Evolutionary conservation across 1,140 invertebrate genomes (phyloP).

Genomic region (Hermetia illucens): DNA sequence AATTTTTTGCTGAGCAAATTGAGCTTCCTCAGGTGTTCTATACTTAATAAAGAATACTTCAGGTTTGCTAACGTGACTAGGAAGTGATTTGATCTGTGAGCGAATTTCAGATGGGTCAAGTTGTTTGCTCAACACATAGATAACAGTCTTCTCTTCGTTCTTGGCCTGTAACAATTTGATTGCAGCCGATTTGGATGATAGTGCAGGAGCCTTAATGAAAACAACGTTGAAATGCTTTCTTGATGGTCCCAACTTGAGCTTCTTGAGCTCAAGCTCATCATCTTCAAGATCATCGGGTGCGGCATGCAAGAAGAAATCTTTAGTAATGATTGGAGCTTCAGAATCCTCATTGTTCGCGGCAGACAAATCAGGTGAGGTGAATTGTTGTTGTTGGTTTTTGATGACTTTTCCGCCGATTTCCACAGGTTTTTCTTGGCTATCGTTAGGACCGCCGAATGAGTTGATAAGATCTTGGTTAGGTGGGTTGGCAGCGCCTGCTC

Average conservation of each 20-base stretch:
- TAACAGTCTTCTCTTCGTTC: constrained; percentile 72
- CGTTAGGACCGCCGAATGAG: no score
- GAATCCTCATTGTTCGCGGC: no score
- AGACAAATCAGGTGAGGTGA: no score
- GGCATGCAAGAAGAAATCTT: constrained; percentile 27
- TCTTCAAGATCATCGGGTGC: constrained; percentile 28
- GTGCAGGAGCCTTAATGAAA: constrained; percentile 68
- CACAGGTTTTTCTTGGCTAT: no score
- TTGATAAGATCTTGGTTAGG: no score
- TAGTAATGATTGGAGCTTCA: constrained; percentile 27
- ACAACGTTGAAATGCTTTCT: constrained; percentile 50
- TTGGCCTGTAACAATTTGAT: constrained; percentile 45
- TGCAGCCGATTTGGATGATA: constrained; percentile 48
- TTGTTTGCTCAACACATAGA: constrained; percentile 73
- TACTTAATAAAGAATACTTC: constrained; percentile 45
- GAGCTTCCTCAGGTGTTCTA: constrained; percentile 46
- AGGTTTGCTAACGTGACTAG: constrained; percentile 36
- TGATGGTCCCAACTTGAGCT: constrained; percentile 21
- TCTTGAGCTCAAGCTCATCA: constrained; percentile 22
- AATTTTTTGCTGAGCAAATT: constrained; percentile 25
- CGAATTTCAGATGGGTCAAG: constrained; percentile 52
- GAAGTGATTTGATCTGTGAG: constrained; percentile 55
- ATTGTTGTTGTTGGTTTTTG: no score
- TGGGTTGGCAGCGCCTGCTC: no score
- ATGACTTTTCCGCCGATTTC: no score